A percentile compares a stretch with the other conserved stretches of the same genome.
phyloP scores from a whole-genome alignment of 2,888 invertebrate species.

The Oligia fasciuncula region DNA sequence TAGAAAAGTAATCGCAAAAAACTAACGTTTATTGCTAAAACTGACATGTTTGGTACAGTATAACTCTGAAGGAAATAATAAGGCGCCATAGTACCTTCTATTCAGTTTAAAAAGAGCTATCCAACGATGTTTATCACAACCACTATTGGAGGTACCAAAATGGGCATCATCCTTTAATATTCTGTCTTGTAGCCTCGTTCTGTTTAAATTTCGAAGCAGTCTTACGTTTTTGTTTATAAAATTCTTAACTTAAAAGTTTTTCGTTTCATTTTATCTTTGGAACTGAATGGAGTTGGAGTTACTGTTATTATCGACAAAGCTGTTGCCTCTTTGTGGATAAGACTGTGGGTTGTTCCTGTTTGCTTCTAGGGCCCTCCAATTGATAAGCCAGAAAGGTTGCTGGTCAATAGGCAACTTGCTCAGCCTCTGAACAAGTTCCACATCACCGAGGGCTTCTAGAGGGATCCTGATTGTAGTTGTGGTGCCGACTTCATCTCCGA shows the following conservation, averaged over 20 bases:
- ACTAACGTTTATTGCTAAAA: not conserved
- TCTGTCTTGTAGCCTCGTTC: not conserved
- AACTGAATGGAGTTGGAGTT: conserved; percentile 16
- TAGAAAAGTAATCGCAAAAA: not conserved
- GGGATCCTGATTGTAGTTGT: conserved; percentile 87
- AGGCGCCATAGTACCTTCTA: not conserved
- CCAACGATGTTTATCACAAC: not conserved
- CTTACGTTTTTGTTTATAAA: conserved; percentile 8
- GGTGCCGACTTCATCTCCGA: conserved; percentile 65
- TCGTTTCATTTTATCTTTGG: not conserved
- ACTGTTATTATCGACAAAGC: conserved; percentile 66
- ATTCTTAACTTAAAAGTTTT: not conserved
- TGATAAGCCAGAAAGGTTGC: conserved; percentile 93
- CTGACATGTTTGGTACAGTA: not conserved
- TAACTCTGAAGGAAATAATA: not conserved
- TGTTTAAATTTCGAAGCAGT: conserved; percentile 26
- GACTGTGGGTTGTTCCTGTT: conserved; percentile 81
- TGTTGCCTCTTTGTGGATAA: conserved; percentile 71
- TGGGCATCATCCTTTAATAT: not conserved
- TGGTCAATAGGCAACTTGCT: conserved; percentile 85
- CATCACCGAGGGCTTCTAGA: conserved; percentile 92
- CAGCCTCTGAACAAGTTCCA: conserved; percentile 89
- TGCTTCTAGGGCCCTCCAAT: conserved; percentile 91
- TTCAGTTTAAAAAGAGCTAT: not conserved
- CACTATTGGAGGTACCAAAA: not conserved